A percentile compares a stretch with the other conserved stretches of the same genome.
phyloP scores from a whole-genome alignment of 1,140 invertebrate species.

The Chymomyza costata region DNA sequence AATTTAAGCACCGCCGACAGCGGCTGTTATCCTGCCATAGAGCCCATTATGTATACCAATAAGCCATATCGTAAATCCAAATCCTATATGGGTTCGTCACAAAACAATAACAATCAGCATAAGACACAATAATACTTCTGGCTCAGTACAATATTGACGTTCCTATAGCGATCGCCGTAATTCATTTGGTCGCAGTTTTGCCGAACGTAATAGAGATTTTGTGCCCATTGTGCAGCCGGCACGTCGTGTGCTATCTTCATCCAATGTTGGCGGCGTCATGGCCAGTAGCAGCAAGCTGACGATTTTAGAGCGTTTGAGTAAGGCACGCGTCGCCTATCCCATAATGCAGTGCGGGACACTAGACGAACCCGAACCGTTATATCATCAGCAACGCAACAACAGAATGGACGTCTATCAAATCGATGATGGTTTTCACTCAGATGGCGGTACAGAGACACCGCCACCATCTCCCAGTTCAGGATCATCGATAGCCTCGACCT shows the following conservation, averaged over 20 bases:
- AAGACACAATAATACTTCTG: no score
- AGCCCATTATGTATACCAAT: slow-evolving; percentile 39
- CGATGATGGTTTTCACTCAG: slow-evolving; percentile 74
- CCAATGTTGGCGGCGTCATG: slow-evolving; percentile 65
- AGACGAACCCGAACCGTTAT: slow-evolving; percentile 73
- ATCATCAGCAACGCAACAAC: slow-evolving; percentile 70
- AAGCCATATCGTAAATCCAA: slow-evolving; percentile 71
- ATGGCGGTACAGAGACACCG: slow-evolving; percentile 72
- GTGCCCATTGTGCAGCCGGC: slow-evolving; percentile 64
- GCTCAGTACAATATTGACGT: slow-evolving; percentile 53
- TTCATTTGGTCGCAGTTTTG: slow-evolving; percentile 67
- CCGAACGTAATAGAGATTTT: slow-evolving; percentile 70
- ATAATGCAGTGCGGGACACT: slow-evolving; percentile 75
- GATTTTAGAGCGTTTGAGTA: slow-evolving; percentile 67
- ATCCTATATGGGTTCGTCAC: slow-evolving; percentile 56
- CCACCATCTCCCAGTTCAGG: slow-evolving; percentile 72
- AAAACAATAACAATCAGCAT: no score
- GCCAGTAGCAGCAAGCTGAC: slow-evolving; percentile 58
- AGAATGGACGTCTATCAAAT: slow-evolving; percentile 75
- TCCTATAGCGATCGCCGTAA: slow-evolving; percentile 65
- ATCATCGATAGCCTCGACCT: slow-evolving; percentile 73
- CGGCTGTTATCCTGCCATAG: slow-evolving; percentile 1
- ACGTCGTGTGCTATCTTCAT: slow-evolving; percentile 62
- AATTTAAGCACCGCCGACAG: no score
- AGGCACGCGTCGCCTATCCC: slow-evolving; percentile 67